Percentiles rank a stretch among this genome's conserved stretches.
Evolutionary conservation across 2,888 invertebrate genomes (phyloP).

Genomic region (Drosophila fulvimacula): DNA sequence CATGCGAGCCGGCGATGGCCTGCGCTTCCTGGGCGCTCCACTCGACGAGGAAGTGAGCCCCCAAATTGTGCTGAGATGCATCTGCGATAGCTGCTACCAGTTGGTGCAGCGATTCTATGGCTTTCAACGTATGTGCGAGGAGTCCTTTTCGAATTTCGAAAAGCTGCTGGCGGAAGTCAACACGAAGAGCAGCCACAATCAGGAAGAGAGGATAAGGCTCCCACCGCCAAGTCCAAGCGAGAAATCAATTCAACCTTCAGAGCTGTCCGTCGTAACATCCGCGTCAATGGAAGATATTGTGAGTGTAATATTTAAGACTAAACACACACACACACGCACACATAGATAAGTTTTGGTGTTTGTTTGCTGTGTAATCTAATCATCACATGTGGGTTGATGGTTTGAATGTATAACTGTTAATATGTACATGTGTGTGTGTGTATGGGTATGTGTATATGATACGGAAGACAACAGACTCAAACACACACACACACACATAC

Average conservation of each 20-base stretch:
- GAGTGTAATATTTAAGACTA: slow-evolving; percentile 36
- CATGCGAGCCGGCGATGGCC: slow-evolving; percentile 26
- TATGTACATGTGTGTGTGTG: neutral
- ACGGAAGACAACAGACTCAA: slow-evolving; percentile 28
- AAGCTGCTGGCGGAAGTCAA: slow-evolving; percentile 52
- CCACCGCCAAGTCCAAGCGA: neutral
- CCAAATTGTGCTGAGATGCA: slow-evolving; percentile 61
- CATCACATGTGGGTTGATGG: slow-evolving; percentile 42
- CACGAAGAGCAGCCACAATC: neutral
- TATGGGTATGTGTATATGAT: slow-evolving; percentile 7
- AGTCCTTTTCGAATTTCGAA: slow-evolving; percentile 68
- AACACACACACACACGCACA: neutral
- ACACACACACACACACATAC: neutral
- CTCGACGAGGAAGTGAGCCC: slow-evolving; percentile 39
- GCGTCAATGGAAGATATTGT: slow-evolving; percentile 60
- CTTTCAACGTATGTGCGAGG: slow-evolving; percentile 77
- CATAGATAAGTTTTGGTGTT: neutral
- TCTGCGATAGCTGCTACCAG: slow-evolving; percentile 72
- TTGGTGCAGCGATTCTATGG: slow-evolving; percentile 73
- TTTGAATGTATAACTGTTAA: slow-evolving; percentile 33
- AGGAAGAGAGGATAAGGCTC: neutral
- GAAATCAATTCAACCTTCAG: slow-evolving; percentile 1
- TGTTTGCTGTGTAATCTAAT: slow-evolving; percentile 42
- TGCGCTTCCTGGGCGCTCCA: slow-evolving; percentile 2
- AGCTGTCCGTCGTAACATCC: neutral